phyloP scores from a whole-genome alignment of 2,888 invertebrate species.

The Callyntrura guangdongensis region DNA sequence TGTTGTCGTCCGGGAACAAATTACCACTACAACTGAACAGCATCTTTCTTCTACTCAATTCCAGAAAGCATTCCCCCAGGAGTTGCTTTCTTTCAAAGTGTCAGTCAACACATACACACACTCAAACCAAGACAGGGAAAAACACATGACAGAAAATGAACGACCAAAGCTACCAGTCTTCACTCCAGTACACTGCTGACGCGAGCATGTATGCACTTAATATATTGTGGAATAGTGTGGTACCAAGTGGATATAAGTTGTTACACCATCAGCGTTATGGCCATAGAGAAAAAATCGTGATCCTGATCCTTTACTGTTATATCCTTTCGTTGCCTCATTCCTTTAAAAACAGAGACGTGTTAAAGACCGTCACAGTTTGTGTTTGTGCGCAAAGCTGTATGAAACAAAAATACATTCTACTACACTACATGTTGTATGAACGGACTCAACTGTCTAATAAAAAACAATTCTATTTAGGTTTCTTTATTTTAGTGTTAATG shows the following conservation, averaged over 20 bases:
- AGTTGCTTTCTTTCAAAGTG: constrained; percentile 59
- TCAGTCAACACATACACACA: constrained; percentile 62
- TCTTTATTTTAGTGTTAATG: no score
- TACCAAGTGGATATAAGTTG: background rate
- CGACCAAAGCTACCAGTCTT: constrained; percentile 22
- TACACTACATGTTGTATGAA: no score
- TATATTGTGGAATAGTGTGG: background rate
- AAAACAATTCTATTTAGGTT: no score
- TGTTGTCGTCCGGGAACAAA: constrained; percentile 32
- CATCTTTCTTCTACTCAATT: constrained; percentile 49
- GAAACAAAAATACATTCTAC: no score
- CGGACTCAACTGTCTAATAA: no score
- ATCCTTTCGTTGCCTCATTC: background rate
- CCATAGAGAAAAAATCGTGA: no score
- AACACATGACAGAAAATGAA: constrained; percentile 44
- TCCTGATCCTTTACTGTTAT: background rate
- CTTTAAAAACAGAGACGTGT: background rate
- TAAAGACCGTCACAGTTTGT: no score
- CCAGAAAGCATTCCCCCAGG: constrained; percentile 56
- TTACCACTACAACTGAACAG: constrained; percentile 19
- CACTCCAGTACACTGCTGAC: constrained; percentile 1
- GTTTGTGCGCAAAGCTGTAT: no score
- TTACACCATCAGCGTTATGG: background rate
- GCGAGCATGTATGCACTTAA: background rate
- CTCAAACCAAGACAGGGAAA: constrained; percentile 32